Evolutionary conservation across 2,888 invertebrate species (phyloP).

Genomic region (Synergus gifuensis): DNA sequence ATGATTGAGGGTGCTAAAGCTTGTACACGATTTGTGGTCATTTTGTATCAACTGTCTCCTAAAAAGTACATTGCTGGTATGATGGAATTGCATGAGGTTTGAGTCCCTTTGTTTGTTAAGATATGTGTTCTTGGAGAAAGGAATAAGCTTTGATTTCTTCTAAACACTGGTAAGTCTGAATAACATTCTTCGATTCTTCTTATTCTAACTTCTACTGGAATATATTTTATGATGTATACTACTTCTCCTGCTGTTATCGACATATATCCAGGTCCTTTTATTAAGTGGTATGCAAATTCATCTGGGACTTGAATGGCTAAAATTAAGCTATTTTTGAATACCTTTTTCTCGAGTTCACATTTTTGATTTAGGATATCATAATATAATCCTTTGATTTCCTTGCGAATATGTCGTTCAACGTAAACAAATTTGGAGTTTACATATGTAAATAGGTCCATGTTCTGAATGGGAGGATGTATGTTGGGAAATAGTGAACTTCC

Average conservation of each 20-base stretch:
- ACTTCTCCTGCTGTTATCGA: slow-evolving; percentile 61
- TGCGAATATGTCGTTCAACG: too few species aligned
- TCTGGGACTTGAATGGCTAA: slow-evolving; percentile 59
- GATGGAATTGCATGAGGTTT: too few species aligned
- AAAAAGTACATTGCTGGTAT: too few species aligned
- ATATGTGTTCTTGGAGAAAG: slow-evolving; percentile 57
- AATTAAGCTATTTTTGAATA: slow-evolving; percentile 58
- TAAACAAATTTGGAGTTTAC: too few species aligned
- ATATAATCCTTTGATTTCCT: too few species aligned
- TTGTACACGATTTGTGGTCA: too few species aligned
- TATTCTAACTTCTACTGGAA: slow-evolving; percentile 53
- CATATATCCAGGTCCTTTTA: slow-evolving; percentile 60
- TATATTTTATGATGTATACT: slow-evolving; percentile 62
- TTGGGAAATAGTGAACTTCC: too few species aligned
- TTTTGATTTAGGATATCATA: slow-evolving; percentile 9
- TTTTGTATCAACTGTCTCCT: too few species aligned
- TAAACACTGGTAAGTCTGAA: slow-evolving; percentile 58
- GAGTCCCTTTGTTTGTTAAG: slow-evolving; percentile 46
- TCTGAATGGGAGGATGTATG: too few species aligned
- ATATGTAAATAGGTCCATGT: too few species aligned
- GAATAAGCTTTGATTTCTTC: slow-evolving; percentile 42
- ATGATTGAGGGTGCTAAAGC: too few species aligned
- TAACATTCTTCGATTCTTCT: slow-evolving; percentile 43
- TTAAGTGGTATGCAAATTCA: slow-evolving; percentile 58
- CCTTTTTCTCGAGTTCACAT: slow-evolving; percentile 61